Conservation (phyloP, 2,113 vertebrate species). For the Rhea pennata region DNA sequence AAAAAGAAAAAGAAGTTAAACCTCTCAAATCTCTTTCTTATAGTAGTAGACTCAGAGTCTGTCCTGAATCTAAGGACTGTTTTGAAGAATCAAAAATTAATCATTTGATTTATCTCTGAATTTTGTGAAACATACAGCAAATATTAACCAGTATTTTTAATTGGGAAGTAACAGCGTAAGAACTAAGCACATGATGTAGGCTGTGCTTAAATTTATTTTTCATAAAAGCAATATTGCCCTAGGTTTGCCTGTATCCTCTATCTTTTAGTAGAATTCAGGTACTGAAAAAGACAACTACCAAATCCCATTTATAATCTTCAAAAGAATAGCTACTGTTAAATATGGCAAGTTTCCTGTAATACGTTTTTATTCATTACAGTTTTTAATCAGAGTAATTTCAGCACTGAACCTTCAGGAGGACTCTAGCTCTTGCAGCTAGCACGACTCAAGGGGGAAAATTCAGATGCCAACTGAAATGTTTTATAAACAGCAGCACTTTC, state of each 20-base stretch:
- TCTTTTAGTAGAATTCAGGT: fast-evolving
- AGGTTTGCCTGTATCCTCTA: background rate
- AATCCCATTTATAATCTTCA: fast-evolving
- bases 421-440: background rate
- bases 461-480: background rate
- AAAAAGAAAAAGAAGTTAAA: background rate
- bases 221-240: background rate
- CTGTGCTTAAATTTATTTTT: background rate
- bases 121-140: background rate
- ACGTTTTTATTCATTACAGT: background rate
- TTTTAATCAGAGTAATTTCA: background rate
- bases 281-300: background rate
- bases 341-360: fast-evolving
- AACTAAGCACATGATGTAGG: background rate
- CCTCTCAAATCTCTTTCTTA: background rate
- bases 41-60: background rate
- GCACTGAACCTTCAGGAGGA: background rate
- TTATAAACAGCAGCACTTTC: background rate
- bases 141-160: background rate
- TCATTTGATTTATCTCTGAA: background rate
- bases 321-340: background rate
- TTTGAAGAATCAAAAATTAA: background rate
- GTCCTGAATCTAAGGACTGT: background rate
- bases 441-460: fast-evolving
- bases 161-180: background rate